Evolutionary conservation across 2,888 invertebrate genomes (phyloP).

Genomic region (Molanna angustata): DNA sequence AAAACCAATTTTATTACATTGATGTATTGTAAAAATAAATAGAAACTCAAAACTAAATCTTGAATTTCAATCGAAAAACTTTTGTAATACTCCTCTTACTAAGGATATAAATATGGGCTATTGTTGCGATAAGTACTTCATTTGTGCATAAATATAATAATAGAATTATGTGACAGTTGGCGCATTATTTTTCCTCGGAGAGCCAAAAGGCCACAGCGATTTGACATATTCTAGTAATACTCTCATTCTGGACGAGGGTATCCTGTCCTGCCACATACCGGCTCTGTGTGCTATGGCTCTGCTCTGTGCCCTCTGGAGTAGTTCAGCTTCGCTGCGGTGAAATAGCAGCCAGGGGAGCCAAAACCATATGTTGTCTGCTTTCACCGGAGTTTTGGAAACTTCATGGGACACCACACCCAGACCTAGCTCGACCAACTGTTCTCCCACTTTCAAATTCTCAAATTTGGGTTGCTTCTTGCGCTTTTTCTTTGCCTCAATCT

Average conservation of each 20-base stretch:
- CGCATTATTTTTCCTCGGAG: too few species aligned
- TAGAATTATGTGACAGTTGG: too few species aligned
- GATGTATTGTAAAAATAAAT: too few species aligned
- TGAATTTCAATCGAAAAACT: too few species aligned
- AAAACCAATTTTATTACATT: too few species aligned
- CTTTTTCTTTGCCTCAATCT: too few species aligned
- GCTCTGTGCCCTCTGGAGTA: constrained; percentile 45
- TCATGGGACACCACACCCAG: constrained; percentile 45
- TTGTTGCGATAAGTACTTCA: too few species aligned
- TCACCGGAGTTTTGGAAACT: constrained; percentile 18
- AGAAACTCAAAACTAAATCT: too few species aligned
- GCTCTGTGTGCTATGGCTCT: constrained; percentile 45
- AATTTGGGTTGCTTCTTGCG: constrained; percentile 12
- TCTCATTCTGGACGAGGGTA: constrained; percentile 40
- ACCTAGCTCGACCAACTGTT: constrained; percentile 51
- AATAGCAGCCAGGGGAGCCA: constrained; percentile 38
- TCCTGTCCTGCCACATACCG: constrained; percentile 50
- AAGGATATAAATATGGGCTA: too few species aligned
- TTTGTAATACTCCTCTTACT: too few species aligned
- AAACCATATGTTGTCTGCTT: constrained; percentile 14
- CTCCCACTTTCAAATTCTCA: constrained; percentile 44
- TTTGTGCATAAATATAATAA: too few species aligned
- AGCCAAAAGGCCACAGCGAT: too few species aligned
- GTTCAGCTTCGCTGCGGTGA: constrained; percentile 46
- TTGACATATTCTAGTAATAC: background rate